Evolutionary conservation across 2,113 vertebrate genomes (phyloP), one percentile per base, ranked within the genome.

Genomic region (Macaca nemestrina): DNA sequence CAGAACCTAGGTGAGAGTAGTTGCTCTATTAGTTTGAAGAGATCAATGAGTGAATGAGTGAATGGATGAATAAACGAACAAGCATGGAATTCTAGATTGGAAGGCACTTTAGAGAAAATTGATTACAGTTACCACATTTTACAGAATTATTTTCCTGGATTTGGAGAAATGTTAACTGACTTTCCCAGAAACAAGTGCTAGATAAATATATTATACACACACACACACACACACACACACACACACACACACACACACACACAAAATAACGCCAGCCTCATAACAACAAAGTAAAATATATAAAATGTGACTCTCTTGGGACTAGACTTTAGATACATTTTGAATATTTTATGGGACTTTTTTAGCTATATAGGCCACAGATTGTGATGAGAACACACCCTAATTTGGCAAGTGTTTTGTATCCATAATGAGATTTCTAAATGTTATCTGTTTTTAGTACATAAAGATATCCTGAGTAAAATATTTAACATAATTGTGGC

Each of bases 391-490:
- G 89, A 96, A 95, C 85, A 97, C 94, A 96, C 57, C 90, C 96
- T 97, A 95, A 97, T 95, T 97, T 98, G 95, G 90, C 96, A 97
- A 95, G 64, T 96, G 52, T 95, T 97, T 96, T 84, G n/a, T 95
- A 96, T 88, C 94, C 72, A 95, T 96, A 97, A 97, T 94, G 81
- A 94, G 81, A 94, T 84, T 96, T 95, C 70, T 92, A 97, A 96
- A 94, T 98, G 87, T 82, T 96, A 93, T 94, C 84, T 98, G 96
- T 92, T 97, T 97, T 94, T 90, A 95, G 95, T 86, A 78, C 57
- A 97, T 95, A 90, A 95, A 93, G 50, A 97, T 85, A 96, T 68
- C 68, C 38, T 94, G 55, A 95, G 81, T 52, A 96, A 97, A 98
- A 97, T 98, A 98, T 96, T 97, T 96, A 97, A 88, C 35, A n/a